Percentiles rank a stretch among this genome's conserved stretches.
phyloP scores from a whole-genome alignment of 30 jellyfish, hydroid and myxozoan species.

The Turritopsis rubra region DNA sequence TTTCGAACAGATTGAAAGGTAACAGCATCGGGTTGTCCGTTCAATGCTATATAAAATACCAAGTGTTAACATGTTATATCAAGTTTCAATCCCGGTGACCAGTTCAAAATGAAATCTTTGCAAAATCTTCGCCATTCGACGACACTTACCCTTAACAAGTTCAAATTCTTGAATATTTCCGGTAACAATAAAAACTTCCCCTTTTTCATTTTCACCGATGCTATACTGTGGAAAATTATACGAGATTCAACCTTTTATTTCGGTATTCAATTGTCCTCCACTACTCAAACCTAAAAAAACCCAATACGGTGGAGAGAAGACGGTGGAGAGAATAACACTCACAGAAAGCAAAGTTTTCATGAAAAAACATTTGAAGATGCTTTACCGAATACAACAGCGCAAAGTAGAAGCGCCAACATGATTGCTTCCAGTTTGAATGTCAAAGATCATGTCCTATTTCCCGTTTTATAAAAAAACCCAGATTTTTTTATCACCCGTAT shows the following conservation, averaged over 20 bases:
- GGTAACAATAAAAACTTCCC: background rate
- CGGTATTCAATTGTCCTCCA: background rate
- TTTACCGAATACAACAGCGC: background rate
- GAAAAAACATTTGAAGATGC: too few relatives aligned
- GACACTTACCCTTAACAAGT: background rate
- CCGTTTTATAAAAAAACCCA: background rate
- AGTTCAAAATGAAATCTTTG: background rate
- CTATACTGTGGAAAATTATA: slow-evolving; percentile 11
- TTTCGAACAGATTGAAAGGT: background rate
- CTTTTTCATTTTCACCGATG: background rate
- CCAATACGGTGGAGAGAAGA: too few relatives aligned
- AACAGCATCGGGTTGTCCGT: background rate
- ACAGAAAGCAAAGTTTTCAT: too few relatives aligned
- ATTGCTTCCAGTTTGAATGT: background rate
- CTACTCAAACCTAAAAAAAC: background rate
- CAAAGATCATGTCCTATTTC: background rate
- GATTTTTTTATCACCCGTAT: background rate
- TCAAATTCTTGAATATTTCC: slow-evolving; percentile 11
- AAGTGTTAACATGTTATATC: background rate
- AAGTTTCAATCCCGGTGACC: background rate
- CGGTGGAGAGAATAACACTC: background rate
- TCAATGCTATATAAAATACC: background rate
- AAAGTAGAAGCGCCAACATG: background rate
- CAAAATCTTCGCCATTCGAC: background rate
- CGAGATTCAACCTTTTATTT: background rate